Percentiles rank a stretch among this genome's conserved stretches.
Evolutionary conservation across 2,797 vertebrate species (phyloP).

Genomic region (Spondyliosoma cantharus): DNA sequence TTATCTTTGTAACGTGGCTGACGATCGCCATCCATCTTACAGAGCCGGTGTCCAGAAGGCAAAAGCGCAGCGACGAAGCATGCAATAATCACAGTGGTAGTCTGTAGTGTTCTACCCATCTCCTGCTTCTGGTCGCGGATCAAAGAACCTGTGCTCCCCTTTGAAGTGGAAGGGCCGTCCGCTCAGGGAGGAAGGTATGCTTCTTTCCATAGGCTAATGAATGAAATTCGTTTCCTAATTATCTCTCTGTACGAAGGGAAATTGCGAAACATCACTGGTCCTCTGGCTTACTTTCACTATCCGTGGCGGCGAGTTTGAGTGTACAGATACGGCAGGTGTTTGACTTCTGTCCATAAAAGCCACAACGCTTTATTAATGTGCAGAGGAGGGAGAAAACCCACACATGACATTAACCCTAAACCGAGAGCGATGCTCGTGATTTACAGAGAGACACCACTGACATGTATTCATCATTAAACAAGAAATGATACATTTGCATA

Average conservation of each 20-base stretch:
- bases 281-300: slow-evolving; percentile 52
- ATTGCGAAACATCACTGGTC: slow-evolving; percentile 65
- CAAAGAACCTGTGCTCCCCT: slow-evolving; percentile 75
- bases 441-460: slow-evolving; percentile 40
- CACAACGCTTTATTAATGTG: slow-evolving; percentile 59
- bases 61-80: slow-evolving; percentile 52
- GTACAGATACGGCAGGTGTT: slow-evolving; percentile 64
- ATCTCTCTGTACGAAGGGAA: slow-evolving; percentile 68
- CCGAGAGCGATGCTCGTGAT: slow-evolving; percentile 54
- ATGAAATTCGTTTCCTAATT: slow-evolving; percentile 81
- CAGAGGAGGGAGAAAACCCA: slow-evolving; percentile 66
- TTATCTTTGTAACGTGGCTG: slow-evolving; percentile 71
- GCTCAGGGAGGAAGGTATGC: slow-evolving; percentile 63
- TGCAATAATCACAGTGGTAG: slow-evolving; percentile 64
- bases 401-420: slow-evolving; percentile 74
- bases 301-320: slow-evolving; percentile 50
- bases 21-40: slow-evolving; percentile 75
- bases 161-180: slow-evolving; percentile 74
- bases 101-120: slow-evolving; percentile 52
- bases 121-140: slow-evolving; percentile 70
- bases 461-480: slow-evolving; percentile 72
- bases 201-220: slow-evolving; percentile 78
- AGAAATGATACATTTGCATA: slow-evolving; percentile 68
- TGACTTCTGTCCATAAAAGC: slow-evolving; percentile 58
- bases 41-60: slow-evolving; percentile 67